phyloP scores from a whole-genome alignment of 2,797 vertebrate species.

The Staurois parvus region DNA sequence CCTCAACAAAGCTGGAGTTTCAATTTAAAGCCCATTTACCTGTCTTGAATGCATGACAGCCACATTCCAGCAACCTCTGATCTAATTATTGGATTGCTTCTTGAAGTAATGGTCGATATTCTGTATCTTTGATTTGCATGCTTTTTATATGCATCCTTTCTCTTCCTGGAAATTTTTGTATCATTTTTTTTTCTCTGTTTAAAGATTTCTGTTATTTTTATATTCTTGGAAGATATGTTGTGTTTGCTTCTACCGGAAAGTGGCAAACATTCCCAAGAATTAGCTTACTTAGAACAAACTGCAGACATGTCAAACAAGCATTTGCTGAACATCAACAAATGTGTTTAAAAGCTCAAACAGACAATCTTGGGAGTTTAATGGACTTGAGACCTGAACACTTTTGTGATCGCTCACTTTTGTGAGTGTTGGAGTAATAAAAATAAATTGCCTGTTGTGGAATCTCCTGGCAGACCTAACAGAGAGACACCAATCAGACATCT shows the following conservation, averaged over 20 bases:
- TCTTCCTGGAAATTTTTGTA: neutral
- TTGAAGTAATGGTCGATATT: constrained; percentile 53
- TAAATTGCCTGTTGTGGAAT: neutral
- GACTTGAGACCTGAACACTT: neutral
- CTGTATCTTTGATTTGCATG: constrained; percentile 60
- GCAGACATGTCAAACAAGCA: neutral
- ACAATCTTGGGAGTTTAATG: neutral
- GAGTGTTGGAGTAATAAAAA: neutral
- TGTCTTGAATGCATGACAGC: constrained; percentile 36
- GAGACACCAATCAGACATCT: neutral
- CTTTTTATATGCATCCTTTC: constrained; percentile 56
- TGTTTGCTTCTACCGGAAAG: neutral
- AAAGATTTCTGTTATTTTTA: neutral
- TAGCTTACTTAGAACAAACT: neutral
- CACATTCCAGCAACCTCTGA: constrained; percentile 55
- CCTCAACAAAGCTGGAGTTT: neutral
- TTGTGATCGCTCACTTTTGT: neutral
- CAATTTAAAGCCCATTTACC: neutral
- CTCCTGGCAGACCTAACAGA: neutral
- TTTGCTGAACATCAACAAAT: neutral
- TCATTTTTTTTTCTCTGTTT: neutral
- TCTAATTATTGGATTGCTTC: constrained; percentile 63
- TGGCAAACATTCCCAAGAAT: neutral
- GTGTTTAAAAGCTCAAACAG: neutral
- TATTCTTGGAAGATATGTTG: neutral